A percentile compares a stretch with the other conserved stretches of the same genome.
Evolutionary conservation across 2,113 vertebrate genomes (phyloP).

Genomic region (Ceyx melanurus): DNA sequence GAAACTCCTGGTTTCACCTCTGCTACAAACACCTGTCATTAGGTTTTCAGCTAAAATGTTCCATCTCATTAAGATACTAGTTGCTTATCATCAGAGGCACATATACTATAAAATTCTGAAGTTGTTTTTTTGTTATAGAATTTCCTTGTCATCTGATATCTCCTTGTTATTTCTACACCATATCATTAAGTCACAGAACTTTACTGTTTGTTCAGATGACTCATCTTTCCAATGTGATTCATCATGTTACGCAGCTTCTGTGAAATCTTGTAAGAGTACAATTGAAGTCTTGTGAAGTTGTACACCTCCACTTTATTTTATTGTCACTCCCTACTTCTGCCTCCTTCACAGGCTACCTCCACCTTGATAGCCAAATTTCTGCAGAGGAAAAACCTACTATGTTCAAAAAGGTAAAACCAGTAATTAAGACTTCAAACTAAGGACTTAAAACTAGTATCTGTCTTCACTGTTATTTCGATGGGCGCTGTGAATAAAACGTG

Average conservation of each 20-base stretch:
- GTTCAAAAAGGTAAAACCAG: not conserved
- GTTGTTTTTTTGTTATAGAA: not conserved
- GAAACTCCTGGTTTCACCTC: not conserved
- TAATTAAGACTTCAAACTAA: not conserved
- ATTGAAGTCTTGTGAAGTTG: not conserved
- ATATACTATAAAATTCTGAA: not conserved
- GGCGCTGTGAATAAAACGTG: not conserved
- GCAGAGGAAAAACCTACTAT: not conserved
- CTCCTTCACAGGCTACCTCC: not conserved
- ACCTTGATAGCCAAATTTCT: not conserved
- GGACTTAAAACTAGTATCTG: not conserved
- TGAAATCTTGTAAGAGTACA: constrained; percentile 26
- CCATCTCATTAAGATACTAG: not conserved
- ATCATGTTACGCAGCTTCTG: not conserved
- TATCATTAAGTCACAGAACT: constrained; percentile 28
- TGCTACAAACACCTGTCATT: not conserved
- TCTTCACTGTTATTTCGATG: not conserved
- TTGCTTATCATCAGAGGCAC: not conserved
- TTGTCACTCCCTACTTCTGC: not conserved
- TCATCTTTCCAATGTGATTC: constrained; percentile 59
- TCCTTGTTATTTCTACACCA: constrained; percentile 14
- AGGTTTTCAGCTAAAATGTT: not conserved
- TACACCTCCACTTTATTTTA: constrained; percentile 11
- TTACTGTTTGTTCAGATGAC: constrained; percentile 32
- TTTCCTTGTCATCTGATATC: not conserved